Evolutionary conservation across 2,113 vertebrate species (phyloP).

Genomic region (Chionomys nivalis): DNA sequence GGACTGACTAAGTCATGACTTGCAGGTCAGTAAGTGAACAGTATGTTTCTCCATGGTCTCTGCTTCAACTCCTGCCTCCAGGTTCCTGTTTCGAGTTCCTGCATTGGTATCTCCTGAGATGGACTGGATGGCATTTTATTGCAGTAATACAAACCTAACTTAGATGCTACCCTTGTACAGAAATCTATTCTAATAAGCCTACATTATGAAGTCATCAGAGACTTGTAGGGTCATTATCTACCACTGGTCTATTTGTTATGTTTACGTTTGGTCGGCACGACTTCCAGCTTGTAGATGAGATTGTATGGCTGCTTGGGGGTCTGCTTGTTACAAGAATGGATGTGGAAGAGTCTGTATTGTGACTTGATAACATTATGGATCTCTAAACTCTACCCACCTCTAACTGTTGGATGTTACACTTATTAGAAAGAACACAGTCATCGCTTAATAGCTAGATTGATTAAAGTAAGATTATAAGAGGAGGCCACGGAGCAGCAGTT

Average conservation of each 20-base stretch:
- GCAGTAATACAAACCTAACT: not conserved
- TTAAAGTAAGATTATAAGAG: not conserved
- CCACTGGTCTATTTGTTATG: not conserved
- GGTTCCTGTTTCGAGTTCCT: not conserved
- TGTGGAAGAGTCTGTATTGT: not conserved
- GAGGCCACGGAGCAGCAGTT: not conserved
- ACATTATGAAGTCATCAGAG: not conserved
- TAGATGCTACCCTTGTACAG: not conserved
- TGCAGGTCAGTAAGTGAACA: not conserved
- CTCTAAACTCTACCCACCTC: not conserved
- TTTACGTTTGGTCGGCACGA: not conserved
- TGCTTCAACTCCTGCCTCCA: not conserved
- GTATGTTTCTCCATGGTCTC: too few species aligned
- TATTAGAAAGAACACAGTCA: conserved; percentile 24
- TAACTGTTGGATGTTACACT: not conserved
- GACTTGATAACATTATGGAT: conserved; percentile 25
- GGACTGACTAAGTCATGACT: not conserved
- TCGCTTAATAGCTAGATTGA: not conserved
- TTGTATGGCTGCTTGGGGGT: not conserved
- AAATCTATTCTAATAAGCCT: not conserved
- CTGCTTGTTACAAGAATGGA: conserved; percentile 9
- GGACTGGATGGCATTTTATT: not conserved
- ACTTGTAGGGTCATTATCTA: not conserved
- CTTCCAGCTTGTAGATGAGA: not conserved
- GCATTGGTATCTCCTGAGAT: not conserved